Percentiles rank a stretch among this genome's conserved stretches.
Conservation (phyloP, 1,140 invertebrate genomes). For the Oncopeltus fasciatus region DNA sequence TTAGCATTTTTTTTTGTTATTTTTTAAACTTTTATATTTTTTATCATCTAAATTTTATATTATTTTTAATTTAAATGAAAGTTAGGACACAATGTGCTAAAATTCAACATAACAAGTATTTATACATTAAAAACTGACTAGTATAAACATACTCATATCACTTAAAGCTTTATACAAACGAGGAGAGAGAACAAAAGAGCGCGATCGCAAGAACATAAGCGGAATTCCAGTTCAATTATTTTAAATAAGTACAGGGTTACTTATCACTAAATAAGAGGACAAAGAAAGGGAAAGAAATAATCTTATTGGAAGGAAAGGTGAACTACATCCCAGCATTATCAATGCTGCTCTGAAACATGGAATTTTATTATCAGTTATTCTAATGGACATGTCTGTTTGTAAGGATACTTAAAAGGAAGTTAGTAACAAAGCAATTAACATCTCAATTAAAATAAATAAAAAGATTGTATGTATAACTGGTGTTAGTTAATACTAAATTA, state of each 20-base stretch:
- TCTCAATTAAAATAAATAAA: too few relatives aligned
- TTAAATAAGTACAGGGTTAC: slow-evolving; percentile 5
- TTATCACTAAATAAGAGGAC: neutral
- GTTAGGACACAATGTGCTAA: neutral
- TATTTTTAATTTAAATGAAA: neutral
- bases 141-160: slow-evolving; percentile 8
- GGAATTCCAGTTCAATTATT: neutral
- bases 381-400: too few relatives aligned
- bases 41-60: neutral
- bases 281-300: neutral
- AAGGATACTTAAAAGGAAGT: too few relatives aligned
- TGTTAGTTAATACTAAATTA: too few relatives aligned
- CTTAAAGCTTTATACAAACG: slow-evolving; percentile 1
- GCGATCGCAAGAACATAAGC: neutral
- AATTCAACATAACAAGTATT: neutral
- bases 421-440: too few relatives aligned
- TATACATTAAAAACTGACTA: slow-evolving; percentile 1
- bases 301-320: neutral
- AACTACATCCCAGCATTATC: too few relatives aligned
- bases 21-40: neutral
- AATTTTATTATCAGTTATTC: too few relatives aligned
- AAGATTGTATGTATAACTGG: too few relatives aligned
- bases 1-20: neutral
- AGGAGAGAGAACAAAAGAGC: neutral
- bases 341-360: too few relatives aligned